phyloP scores from a whole-genome alignment of 2,888 invertebrate genomes.

The Eupithecia tripunctaria region DNA sequence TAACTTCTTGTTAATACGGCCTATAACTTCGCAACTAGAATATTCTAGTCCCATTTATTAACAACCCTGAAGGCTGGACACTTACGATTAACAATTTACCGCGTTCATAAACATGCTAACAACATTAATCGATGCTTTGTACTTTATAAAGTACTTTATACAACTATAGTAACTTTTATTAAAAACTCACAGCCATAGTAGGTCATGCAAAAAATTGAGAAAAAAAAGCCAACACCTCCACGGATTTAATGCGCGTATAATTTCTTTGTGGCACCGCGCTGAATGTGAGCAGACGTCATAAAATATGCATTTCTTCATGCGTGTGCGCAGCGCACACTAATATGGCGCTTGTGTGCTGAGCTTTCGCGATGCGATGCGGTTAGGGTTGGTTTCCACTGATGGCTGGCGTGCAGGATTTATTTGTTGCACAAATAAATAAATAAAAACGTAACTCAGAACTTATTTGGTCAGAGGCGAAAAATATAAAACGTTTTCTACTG shows the following conservation, averaged over 20 bases:
- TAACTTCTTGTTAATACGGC: background rate
- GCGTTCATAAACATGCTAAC: slow-evolving; percentile 37
- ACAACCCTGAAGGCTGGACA: slow-evolving; percentile 3
- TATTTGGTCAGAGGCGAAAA: no score
- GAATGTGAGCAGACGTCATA: slow-evolving; percentile 84
- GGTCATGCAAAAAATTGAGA: slow-evolving; percentile 52
- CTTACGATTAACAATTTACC: slow-evolving; percentile 45
- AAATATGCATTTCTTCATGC: slow-evolving; percentile 84
- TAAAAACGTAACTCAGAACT: no score
- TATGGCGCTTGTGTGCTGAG: slow-evolving; percentile 32
- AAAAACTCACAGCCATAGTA: slow-evolving; percentile 6
- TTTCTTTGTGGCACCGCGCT: slow-evolving; percentile 85
- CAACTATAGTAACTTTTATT: background rate
- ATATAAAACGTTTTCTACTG: no score
- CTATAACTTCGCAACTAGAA: background rate
- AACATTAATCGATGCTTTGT: slow-evolving; percentile 11
- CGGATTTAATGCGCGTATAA: slow-evolving; percentile 84
- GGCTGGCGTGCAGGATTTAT: background rate
- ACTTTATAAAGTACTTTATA: background rate
- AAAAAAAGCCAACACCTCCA: slow-evolving; percentile 76
- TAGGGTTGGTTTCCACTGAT: slow-evolving; percentile 31
- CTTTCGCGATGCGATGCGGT: slow-evolving; percentile 41
- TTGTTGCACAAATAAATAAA: no score
- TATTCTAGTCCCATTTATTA: background rate
- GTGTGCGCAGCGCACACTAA: slow-evolving; percentile 58